Percentiles rank a stretch among this genome's conserved stretches.
Evolutionary conservation across 2,888 invertebrate species (phyloP).

Genomic region (Geophilus truncorum): DNA sequence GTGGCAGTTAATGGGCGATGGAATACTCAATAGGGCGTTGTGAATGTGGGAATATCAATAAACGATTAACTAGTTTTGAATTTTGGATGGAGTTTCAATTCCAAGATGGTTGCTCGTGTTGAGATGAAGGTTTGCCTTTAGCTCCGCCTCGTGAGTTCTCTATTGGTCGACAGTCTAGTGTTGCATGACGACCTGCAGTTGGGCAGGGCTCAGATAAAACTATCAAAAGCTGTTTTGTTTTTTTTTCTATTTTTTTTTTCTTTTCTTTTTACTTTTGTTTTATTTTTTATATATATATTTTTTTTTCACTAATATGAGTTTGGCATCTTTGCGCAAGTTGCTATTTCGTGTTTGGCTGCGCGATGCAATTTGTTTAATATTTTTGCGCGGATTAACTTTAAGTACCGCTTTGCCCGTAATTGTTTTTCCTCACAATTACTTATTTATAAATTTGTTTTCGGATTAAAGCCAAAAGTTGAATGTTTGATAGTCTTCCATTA

Average conservation of each 20-base stretch:
- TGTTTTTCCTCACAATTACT: not conserved
- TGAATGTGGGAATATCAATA: not conserved
- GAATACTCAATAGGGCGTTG: not conserved
- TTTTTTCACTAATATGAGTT: not conserved
- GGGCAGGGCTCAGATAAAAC: slow-evolving; percentile 7
- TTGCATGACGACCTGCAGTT: not conserved
- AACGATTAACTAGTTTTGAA: not conserved
- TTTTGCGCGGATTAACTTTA: too few relatives aligned
- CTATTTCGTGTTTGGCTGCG: too few relatives aligned
- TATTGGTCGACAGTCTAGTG: not conserved
- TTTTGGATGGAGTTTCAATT: not conserved
- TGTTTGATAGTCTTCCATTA: not conserved
- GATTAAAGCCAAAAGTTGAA: not conserved
- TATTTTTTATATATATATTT: not conserved
- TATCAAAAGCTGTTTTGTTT: not conserved
- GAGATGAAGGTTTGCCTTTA: not conserved
- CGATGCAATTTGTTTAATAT: too few relatives aligned
- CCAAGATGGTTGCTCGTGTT: slow-evolving; percentile 15
- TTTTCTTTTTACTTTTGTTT: not conserved
- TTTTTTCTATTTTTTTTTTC: not conserved
- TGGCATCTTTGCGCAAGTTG: too few relatives aligned
- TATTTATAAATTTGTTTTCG: not conserved
- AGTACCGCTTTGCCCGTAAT: too few relatives aligned
- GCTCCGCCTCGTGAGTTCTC: slow-evolving; percentile 12
- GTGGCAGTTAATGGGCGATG: not conserved